Evolutionary conservation across 2,113 vertebrate species (phyloP), one percentile per base, ranked within the genome.

Genomic region (Steatornis caripensis): DNA sequence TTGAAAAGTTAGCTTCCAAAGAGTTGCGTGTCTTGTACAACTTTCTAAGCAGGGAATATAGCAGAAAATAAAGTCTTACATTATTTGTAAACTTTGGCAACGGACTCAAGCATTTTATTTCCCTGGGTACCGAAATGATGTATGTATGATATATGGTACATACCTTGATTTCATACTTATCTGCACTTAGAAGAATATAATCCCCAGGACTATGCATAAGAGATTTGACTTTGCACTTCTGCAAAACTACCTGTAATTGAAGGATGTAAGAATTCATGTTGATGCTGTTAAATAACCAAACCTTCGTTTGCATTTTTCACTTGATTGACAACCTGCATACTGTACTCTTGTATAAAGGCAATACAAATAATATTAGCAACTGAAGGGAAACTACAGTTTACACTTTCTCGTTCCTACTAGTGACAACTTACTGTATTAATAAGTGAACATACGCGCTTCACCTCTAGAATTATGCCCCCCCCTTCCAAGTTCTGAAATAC

Each of bases 151-250:
- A 71, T 3, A 76, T 2, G 8, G 39, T 49, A 94, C 97, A 32
- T 98, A 99, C 99, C 99, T 99, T 99, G 91, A 99, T 99, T 97
- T 99, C 99, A 97, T 99, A 99, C 96, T 99, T 99, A 97, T 99
- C 99, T 83, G 99, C 99, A 93, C 99, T 99, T 82, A 99, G 97
- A 82, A 99, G 99, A 96, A 99, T 99, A 66, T 99, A 98, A 97
- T 99, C 99, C 54, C 99, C 99, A 84, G 99, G 99, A 97, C 99
- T 99, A 96, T 99, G 99, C 98, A 99, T 98, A 95, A 99, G 96
- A 45, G 99, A 99, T 89, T 99, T 99, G 84, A 99, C 99, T 97
- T 99, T 98, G 96, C 99, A 99, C 95, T 98, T 99, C 97, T 99
- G 99, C 72, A 99, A 98, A 82, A 99, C 98, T 27, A 99, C 99